Evolutionary conservation across 1,140 invertebrate species (phyloP).

Genomic region (Drosophila carrolli): DNA sequence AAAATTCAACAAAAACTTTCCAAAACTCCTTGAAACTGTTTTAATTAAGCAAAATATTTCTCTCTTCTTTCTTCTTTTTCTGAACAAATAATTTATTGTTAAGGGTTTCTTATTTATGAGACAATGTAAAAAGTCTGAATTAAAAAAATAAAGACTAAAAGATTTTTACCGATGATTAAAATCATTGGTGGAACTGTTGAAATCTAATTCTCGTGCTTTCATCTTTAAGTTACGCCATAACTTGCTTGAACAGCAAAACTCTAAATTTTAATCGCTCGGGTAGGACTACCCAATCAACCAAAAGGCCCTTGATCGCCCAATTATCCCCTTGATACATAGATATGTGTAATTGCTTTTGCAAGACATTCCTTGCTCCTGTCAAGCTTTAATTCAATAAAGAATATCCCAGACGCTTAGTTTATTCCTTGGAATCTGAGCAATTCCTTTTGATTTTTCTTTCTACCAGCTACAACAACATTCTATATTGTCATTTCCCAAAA

Average conservation of each 20-base stretch:
- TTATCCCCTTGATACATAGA: constrained; percentile 13
- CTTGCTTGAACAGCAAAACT: too few relatives aligned
- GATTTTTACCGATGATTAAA: too few relatives aligned
- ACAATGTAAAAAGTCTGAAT: background rate
- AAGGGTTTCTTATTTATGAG: background rate
- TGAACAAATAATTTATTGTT: background rate
- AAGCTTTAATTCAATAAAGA: constrained; percentile 33
- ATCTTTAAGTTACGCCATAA: too few relatives aligned
- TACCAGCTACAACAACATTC: constrained; percentile 2
- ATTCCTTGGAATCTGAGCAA: constrained; percentile 15
- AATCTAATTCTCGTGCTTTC: too few relatives aligned
- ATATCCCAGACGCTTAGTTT: constrained; percentile 23
- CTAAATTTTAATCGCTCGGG: too few relatives aligned
- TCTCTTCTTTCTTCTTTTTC: background rate
- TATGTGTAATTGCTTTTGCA: constrained; percentile 10
- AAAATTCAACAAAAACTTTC: background rate
- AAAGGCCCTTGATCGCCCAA: constrained; percentile 29
- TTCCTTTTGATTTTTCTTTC: constrained; percentile 26
- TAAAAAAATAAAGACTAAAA: too few relatives aligned
- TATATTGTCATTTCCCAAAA: constrained; percentile 8
- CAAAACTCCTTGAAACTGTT: background rate
- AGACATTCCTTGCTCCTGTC: constrained; percentile 2
- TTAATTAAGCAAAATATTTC: background rate
- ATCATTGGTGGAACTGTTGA: too few relatives aligned
- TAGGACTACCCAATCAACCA: constrained; percentile 1